Conservation (phyloP, 2,888 invertebrate genomes). For the Heliconius ethilla region DNA sequence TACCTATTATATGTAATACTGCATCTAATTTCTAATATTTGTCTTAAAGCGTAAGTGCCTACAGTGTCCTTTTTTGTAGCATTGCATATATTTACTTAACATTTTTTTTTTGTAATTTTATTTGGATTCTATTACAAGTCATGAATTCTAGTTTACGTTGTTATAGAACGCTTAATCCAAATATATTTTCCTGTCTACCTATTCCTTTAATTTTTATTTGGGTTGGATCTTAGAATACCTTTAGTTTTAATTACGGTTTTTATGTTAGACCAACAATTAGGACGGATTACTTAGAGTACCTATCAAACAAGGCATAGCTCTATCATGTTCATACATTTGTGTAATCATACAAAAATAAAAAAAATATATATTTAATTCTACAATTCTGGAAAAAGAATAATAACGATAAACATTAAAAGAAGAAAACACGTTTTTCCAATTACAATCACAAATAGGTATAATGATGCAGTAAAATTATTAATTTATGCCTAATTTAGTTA, state of each 20-base stretch:
- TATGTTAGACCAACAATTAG: background rate
- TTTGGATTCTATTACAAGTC: background rate
- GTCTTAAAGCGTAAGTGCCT: background rate
- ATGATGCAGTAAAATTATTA: slow-evolving; percentile 39
- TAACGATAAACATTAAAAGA: background rate
- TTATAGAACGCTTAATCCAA: background rate
- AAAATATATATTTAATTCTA: no score
- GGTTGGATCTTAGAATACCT: no score
- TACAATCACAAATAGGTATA: slow-evolving; percentile 20
- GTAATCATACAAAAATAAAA: no score
- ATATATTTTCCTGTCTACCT: no score
- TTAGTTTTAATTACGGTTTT: no score
- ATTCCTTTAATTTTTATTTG: no score
- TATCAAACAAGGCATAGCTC: no score
- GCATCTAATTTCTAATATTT: background rate
- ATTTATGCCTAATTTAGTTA: slow-evolving; percentile 40
- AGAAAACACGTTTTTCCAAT: slow-evolving; percentile 26
- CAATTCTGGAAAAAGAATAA: background rate
- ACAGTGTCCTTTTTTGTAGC: background rate
- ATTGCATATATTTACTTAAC: background rate
- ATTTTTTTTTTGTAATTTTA: no score
- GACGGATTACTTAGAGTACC: background rate
- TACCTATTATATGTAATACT: background rate
- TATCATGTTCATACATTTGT: no score
- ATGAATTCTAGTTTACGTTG: background rate